phyloP scores from a whole-genome alignment of 2,888 invertebrate genomes.

The Synergus gifuensis region DNA sequence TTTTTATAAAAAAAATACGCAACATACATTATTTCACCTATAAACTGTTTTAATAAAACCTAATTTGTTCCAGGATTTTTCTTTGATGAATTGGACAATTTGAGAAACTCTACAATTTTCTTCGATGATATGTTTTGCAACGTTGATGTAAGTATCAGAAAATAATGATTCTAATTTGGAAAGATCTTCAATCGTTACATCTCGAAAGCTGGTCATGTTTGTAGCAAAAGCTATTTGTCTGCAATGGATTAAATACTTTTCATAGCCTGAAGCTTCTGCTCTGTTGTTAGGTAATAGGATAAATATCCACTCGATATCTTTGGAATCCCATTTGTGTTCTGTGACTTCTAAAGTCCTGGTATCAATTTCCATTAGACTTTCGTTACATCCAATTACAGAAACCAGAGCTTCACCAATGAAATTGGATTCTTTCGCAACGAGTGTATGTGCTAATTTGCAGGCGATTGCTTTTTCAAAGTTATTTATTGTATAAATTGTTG shows the following conservation, averaged over 20 bases:
- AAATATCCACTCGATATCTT: neutral
- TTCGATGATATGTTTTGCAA: neutral
- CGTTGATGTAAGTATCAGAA: neutral
- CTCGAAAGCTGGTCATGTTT: neutral
- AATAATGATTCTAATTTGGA: neutral
- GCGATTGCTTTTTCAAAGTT: constrained; percentile 19
- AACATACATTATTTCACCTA: neutral
- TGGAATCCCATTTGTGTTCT: neutral
- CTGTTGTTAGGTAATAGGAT: neutral
- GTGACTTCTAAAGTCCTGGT: constrained; percentile 4
- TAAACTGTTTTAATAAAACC: neutral
- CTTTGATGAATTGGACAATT: neutral
- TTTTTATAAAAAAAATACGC: neutral
- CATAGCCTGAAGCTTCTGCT: neutral
- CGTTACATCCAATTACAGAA: constrained; percentile 8
- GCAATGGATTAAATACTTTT: neutral
- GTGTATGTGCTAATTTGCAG: neutral
- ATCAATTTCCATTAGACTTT: constrained; percentile 11
- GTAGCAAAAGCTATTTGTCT: neutral
- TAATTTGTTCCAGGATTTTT: neutral
- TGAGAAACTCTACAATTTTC: neutral
- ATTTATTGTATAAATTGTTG: neutral
- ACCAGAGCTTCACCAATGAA: constrained; percentile 7
- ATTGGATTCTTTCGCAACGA: neutral
- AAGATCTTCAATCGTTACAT: constrained; percentile 1